phyloP scores from a whole-genome alignment of 2,797 vertebrate species.

The Coregonus suidteri region DNA sequence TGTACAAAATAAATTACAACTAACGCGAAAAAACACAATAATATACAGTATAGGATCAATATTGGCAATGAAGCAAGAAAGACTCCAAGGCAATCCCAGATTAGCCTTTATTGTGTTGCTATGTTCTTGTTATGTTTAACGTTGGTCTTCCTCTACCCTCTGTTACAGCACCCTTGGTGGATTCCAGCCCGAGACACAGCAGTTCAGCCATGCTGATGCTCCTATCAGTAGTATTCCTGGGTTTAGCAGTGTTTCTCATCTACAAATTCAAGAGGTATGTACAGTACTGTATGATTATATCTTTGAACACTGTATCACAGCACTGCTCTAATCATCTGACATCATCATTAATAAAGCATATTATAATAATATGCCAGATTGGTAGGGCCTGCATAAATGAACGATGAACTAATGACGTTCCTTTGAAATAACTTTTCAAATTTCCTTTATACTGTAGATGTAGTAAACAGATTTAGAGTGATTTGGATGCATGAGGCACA shows the following conservation, averaged over 20 bases:
- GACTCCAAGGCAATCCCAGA: neutral
- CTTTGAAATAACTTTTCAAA: neutral
- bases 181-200: conserved; percentile 89
- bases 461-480: conserved; percentile 23
- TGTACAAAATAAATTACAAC: too few species aligned
- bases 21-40: too few species aligned
- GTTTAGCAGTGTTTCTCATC: conserved; percentile 95
- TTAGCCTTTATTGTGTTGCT: neutral
- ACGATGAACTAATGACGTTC: neutral
- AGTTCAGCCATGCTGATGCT: conserved; percentile 98
- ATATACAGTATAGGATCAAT: neutral
- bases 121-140: neutral
- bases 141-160: conserved; percentile 23
- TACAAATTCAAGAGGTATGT: conserved; percentile 98
- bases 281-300: conserved; percentile 20
- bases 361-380: conserved; percentile 28
- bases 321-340: neutral
- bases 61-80: neutral
- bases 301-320: conserved; percentile 16
- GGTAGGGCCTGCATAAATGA: conserved; percentile 24
- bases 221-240: conserved; percentile 92
- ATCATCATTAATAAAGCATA: conserved; percentile 20
- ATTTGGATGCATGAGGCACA: conserved; percentile 38
- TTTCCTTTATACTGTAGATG: neutral
- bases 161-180: conserved; percentile 89